phyloP scores from a whole-genome alignment of 2,888 invertebrate genomes.

The Cataglyphis altisquamis region DNA sequence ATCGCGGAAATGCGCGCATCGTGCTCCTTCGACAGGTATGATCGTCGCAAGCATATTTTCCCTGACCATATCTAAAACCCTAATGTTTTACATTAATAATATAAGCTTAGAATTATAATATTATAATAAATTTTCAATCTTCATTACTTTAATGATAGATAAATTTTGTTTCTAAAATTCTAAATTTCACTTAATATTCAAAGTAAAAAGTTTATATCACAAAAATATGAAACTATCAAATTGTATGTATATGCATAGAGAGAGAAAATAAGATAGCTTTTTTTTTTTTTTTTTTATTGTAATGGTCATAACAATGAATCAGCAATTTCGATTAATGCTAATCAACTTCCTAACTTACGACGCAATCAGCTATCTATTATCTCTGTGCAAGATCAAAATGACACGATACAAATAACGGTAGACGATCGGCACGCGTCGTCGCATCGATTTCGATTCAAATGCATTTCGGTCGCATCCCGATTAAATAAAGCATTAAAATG shows the following conservation, averaged over 20 bases:
- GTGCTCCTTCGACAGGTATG: slow-evolving; percentile 38
- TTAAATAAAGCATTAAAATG: slow-evolving; percentile 59
- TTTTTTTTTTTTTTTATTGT: neutral
- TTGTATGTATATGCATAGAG: neutral
- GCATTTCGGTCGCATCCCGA: slow-evolving; percentile 56
- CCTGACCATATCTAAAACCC: neutral
- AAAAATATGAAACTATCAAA: neutral
- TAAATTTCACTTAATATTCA: neutral
- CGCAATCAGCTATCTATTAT: neutral
- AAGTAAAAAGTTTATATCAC: neutral
- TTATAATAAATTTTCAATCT: neutral
- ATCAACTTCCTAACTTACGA: neutral
- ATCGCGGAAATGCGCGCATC: slow-evolving; percentile 48
- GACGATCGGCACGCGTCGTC: slow-evolving; percentile 34
- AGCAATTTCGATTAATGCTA: neutral
- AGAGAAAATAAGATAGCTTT: neutral
- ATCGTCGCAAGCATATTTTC: neutral
- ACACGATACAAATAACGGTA: slow-evolving; percentile 10
- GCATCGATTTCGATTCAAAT: slow-evolving; percentile 50
- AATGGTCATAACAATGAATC: neutral
- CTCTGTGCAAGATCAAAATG: slow-evolving; percentile 13
- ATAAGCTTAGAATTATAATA: no score
- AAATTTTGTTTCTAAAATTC: neutral
- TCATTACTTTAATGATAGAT: neutral
- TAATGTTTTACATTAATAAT: neutral